Base-by-base conservation (phyloP, 2,797 vertebrate genomes). In the Danio kyathit region DNA sequence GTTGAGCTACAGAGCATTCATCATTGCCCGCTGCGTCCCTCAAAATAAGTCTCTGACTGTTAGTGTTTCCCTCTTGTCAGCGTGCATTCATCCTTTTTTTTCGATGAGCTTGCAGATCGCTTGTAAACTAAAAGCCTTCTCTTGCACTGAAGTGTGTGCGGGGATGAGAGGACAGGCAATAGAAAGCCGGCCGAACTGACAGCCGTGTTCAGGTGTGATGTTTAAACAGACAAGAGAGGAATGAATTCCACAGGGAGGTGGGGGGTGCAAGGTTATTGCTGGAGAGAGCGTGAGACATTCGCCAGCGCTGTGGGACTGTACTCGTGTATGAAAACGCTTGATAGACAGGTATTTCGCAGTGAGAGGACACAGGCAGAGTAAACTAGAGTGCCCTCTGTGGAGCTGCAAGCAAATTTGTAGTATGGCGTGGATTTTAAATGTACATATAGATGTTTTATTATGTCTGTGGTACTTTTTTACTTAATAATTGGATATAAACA, bases 231-330 rank as follows among this genome's bases (percentile, higher is more conserved):
- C 61, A 75, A 59, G 77, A 60, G 78, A 79, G 49, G 60, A 70
- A 52, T 79, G 84, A 81, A 86, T 87, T 87, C 86, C 78, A 69
- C 80, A 82, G 40, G 9, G 75, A 69, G 82, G 86, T 86, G 86
- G 84, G 81, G 84, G 77, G 65, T 16, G 74, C 43, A 75, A 82
- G 74, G 75, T 78, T 82, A 44, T 78, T 79, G 82, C 75, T 80
- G 74, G 40, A 76, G 79, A 69, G 64, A 44, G 61, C 74, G 79
- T 84, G 84, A 81, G 80, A 86, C 71, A 84, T 86, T 87, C 75
- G 44, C 64, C 59, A 74, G 40, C 46, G 46, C 61, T 65, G 75
- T 86, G 78, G 77, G 77, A 83, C 78, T 77, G 66, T 65, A 56
- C 48, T 64, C 44, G 71, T 57, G 48, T 76, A 74, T 79, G 41